phyloP scores from a whole-genome alignment of 1,140 invertebrate genomes.

The Bombyx mandarina region DNA sequence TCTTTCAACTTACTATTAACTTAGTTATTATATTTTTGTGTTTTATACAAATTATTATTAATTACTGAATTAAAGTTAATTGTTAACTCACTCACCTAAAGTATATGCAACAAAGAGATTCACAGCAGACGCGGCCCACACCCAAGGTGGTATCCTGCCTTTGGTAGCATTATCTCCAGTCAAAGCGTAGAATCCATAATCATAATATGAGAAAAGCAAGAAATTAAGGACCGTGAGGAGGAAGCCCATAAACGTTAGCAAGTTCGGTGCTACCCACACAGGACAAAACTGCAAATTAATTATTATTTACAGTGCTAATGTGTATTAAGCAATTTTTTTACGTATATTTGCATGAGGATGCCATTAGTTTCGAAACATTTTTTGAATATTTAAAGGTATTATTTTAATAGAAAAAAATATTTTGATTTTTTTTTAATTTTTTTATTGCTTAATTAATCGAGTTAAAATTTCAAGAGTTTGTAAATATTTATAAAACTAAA shows the following conservation, averaged over 20 bases:
- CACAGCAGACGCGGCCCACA: constrained; percentile 89
- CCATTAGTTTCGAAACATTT: neutral
- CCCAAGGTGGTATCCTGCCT: constrained; percentile 84
- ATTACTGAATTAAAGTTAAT: neutral
- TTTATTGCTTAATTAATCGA: neutral
- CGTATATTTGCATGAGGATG: neutral
- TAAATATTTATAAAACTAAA: no score
- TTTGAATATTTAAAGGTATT: no score
- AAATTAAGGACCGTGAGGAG: constrained; percentile 94
- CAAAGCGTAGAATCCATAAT: constrained; percentile 87
- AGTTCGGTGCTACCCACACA: constrained; percentile 95
- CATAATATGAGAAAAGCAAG: constrained; percentile 88
- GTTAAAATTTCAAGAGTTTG: neutral
- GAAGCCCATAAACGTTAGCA: constrained; percentile 95
- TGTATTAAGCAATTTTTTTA: neutral
- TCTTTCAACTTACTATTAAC: no score
- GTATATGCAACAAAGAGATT: constrained; percentile 97
- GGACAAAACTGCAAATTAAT: constrained; percentile 83
- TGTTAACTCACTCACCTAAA: constrained; percentile 78
- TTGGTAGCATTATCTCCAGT: constrained; percentile 76
- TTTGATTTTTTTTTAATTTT: neutral
- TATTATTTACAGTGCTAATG: neutral
- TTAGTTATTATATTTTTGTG: no score
- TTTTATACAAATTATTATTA: no score
- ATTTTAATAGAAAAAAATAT: neutral